Conservation (phyloP, 2,113 vertebrate genomes). For the Ammodytes dubius region DNA sequence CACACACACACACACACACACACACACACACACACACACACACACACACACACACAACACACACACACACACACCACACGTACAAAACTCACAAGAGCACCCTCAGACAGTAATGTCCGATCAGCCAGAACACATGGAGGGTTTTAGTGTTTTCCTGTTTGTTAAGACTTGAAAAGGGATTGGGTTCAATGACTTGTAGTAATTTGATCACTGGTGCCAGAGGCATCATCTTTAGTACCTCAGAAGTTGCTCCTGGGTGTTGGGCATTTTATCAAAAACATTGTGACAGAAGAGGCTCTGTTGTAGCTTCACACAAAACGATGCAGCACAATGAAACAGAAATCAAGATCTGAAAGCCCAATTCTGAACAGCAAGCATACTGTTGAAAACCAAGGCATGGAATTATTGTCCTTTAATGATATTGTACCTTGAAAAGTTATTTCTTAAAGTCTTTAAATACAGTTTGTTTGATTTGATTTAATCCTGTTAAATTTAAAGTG, state of each 20-base stretch:
- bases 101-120: constrained; percentile 1
- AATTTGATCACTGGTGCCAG: constrained; percentile 15
- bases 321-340: background rate
- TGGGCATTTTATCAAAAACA: constrained; percentile 16
- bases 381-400: constrained; percentile 6
- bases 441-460: background rate
- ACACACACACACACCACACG: constrained; percentile 23
- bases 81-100: background rate
- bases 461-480: background rate
- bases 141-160: constrained; percentile 1
- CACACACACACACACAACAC: background rate
- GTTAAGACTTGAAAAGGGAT: constrained; percentile 8
- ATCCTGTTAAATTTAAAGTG: background rate
- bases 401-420: background rate
- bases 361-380: constrained; percentile 1
- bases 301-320: constrained; percentile 13
- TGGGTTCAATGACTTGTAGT: constrained; percentile 10
- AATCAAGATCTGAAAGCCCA: constrained; percentile 16
- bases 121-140: background rate
- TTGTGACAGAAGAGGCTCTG: constrained; percentile 12
- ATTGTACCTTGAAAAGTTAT: background rate
- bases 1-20: no score
- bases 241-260: constrained; percentile 25
- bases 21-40: no score
- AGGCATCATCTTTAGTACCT: constrained; percentile 23